These are phyloP conservation scores for Myiotriccus ornatus DNA, from an alignment of 2,797 vertebrate species.

Conservation along the genomic window DNA sequence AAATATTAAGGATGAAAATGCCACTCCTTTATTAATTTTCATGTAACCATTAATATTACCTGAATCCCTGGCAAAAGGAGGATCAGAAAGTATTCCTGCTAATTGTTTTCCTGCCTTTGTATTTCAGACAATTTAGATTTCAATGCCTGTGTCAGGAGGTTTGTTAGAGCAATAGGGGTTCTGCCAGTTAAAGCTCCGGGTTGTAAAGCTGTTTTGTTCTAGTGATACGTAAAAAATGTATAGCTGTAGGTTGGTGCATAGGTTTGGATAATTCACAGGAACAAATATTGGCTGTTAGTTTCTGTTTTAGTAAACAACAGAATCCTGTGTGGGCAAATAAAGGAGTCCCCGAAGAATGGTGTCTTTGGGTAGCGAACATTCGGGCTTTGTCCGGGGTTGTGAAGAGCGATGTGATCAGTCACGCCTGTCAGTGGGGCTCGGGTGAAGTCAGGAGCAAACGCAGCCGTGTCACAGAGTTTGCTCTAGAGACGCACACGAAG, in stretches of 20 bases:
- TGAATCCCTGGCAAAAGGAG: not conserved
- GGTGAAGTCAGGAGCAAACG: not conserved
- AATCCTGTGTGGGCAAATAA: constrained; percentile 39
- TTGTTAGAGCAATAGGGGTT: not conserved
- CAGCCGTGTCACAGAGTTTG: not conserved
- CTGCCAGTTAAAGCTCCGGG: rapidly evolving
- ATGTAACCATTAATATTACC: not conserved
- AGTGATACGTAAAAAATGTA: not conserved
- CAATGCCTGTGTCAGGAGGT: not conserved
- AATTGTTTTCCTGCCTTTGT: constrained; percentile 23
- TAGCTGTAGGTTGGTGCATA: not conserved
- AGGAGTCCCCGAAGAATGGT: constrained; percentile 41
- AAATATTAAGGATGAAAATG: not conserved
- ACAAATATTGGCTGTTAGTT: constrained; percentile 36
- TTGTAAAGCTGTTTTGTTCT: not conserved
- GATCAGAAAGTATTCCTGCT: not conserved
- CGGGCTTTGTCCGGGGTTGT: constrained; percentile 61
- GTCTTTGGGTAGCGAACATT: constrained; percentile 64
- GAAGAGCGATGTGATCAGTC: constrained; percentile 28
- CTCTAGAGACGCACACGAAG: not conserved
- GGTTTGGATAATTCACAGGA: constrained; percentile 8
- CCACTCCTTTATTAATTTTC: not conserved
- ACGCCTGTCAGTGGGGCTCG: not conserved
- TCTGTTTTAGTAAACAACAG: constrained; percentile 32
- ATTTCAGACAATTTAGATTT: not conserved